These are phyloP conservation scores for Bombus terrestris DNA, from an alignment of 1,140 invertebrate species.

Conservation along the genomic window DNA sequence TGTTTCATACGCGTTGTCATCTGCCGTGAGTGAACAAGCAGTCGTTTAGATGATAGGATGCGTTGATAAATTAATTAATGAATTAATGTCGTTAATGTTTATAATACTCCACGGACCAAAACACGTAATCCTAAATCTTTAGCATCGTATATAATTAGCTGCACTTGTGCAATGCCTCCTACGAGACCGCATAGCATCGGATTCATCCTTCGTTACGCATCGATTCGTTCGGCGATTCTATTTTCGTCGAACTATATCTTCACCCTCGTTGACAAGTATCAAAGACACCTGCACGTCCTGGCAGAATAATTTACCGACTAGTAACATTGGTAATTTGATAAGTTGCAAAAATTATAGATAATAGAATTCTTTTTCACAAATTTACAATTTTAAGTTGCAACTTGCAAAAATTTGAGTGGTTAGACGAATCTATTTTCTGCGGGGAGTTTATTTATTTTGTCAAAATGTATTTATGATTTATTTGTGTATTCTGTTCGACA, in stretches of 20 bases:
- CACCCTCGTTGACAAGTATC: background rate
- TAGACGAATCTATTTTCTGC: background rate
- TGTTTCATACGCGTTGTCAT: slow-evolving; percentile 50
- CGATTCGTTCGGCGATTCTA: slow-evolving; percentile 38
- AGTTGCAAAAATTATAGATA: too few relatives aligned
- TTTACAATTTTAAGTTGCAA: too few relatives aligned
- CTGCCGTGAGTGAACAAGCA: slow-evolving; percentile 33
- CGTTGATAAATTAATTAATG: slow-evolving; percentile 61
- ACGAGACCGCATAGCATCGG: background rate
- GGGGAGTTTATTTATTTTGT: background rate
- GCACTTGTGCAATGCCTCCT: slow-evolving; percentile 57
- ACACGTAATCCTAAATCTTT: slow-evolving; percentile 69
- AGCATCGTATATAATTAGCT: slow-evolving; percentile 68
- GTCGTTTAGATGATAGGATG: slow-evolving; percentile 61
- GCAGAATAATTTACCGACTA: background rate
- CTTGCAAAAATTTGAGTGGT: background rate
- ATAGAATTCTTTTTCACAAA: too few relatives aligned
- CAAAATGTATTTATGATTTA: background rate
- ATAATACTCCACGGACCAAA: slow-evolving; percentile 77
- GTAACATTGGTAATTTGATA: background rate
- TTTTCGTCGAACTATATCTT: background rate
- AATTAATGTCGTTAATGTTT: slow-evolving; percentile 71
- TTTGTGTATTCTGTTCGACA: background rate
- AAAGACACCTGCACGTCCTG: background rate
- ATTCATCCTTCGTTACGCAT: slow-evolving; percentile 46